Evolutionary conservation across 2,888 invertebrate genomes (phyloP).

Genomic region (Ennomos quercinarius): DNA sequence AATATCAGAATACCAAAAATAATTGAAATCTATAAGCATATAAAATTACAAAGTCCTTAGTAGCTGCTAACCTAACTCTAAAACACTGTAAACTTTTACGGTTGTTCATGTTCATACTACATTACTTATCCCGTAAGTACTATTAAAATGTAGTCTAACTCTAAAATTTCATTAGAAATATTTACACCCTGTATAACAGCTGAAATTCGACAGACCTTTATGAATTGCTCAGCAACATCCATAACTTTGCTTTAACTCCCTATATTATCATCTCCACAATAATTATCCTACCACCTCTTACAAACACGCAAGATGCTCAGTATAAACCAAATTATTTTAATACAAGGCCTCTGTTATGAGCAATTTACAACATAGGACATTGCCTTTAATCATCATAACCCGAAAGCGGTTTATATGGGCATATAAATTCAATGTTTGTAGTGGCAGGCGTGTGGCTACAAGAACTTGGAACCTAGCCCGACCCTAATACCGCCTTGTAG

Average conservation of each 20-base stretch:
- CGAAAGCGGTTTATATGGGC: constrained; percentile 55
- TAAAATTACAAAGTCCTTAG: too few relatives aligned
- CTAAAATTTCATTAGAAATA: too few relatives aligned
- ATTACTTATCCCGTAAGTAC: too few relatives aligned
- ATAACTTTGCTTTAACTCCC: constrained; percentile 20
- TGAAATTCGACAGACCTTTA: too few relatives aligned
- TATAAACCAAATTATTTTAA: constrained; percentile 62
- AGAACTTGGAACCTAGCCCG: constrained; percentile 78
- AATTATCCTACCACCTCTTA: constrained; percentile 41
- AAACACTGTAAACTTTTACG: too few relatives aligned
- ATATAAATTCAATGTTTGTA: constrained; percentile 69
- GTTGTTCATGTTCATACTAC: too few relatives aligned
- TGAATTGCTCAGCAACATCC: background rate
- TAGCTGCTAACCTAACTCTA: too few relatives aligned
- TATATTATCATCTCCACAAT: constrained; percentile 41
- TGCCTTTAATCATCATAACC: constrained; percentile 64
- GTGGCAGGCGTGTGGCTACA: constrained; percentile 61
- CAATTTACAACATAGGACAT: constrained; percentile 61
- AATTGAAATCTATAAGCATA: too few relatives aligned
- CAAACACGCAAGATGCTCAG: constrained; percentile 48
- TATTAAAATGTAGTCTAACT: too few relatives aligned
- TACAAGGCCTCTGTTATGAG: constrained; percentile 54
- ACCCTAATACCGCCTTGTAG: constrained; percentile 58
- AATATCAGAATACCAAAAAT: too few relatives aligned
- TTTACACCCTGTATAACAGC: too few relatives aligned